Evolutionary conservation across 2,797 vertebrate species (phyloP).

Genomic region (Anguilla anguilla): DNA sequence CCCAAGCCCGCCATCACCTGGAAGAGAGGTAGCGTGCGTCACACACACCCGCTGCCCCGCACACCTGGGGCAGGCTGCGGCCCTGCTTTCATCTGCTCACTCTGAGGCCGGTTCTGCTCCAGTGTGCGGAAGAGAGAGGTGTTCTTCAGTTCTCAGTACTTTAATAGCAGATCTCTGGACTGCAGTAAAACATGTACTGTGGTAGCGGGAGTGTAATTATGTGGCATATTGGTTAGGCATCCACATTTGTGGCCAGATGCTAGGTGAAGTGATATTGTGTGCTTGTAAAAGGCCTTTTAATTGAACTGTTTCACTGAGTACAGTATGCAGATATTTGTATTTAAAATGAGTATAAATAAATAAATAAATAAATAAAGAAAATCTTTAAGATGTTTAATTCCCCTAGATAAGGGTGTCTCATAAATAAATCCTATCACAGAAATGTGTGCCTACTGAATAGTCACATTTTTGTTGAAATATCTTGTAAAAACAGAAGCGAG

Average conservation of each 20-base stretch:
- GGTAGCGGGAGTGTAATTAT: not conserved
- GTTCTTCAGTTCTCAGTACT: not conserved
- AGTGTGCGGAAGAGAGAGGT: not conserved
- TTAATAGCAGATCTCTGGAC: not conserved
- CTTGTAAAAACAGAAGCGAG: not conserved
- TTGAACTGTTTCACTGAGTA: not conserved
- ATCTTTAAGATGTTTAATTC: not conserved
- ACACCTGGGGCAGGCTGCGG: not conserved
- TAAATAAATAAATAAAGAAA: not conserved
- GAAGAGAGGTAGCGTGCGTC: slow-evolving; percentile 80
- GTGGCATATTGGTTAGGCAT: not conserved
- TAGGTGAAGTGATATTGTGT: not conserved
- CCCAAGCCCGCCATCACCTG: slow-evolving; percentile 89
- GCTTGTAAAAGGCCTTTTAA: not conserved
- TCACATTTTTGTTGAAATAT: slow-evolving; percentile 10
- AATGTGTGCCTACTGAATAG: not conserved
- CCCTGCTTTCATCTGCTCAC: not conserved
- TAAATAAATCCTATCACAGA: not conserved
- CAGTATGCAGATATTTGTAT: not conserved
- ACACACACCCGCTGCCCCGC: not conserved
- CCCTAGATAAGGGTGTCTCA: not conserved
- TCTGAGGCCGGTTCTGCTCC: not conserved
- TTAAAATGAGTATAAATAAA: not conserved
- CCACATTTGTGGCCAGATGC: not conserved
- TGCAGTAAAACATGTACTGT: not conserved